phyloP scores from a whole-genome alignment of 2,113 vertebrate genomes.

The Jaculus jaculus region DNA sequence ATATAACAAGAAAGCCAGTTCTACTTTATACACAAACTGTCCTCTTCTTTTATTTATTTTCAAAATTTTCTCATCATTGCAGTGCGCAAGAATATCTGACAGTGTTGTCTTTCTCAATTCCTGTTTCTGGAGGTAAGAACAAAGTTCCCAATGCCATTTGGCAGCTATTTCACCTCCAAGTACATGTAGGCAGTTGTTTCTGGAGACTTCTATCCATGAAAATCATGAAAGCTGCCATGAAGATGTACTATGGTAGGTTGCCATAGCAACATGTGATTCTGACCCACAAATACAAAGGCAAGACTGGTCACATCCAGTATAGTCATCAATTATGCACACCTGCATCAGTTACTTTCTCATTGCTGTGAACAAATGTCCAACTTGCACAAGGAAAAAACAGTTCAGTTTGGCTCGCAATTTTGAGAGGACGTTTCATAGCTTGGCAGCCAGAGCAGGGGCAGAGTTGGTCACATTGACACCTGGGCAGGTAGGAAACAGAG shows the following conservation, averaged over 20 bases:
- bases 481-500: no score
- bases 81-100: not conserved
- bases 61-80: not conserved
- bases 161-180: not conserved
- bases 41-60: slow-evolving; percentile 6
- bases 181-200: slow-evolving; percentile 37
- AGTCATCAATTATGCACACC: slow-evolving; percentile 22
- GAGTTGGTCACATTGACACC: no score
- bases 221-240: not conserved
- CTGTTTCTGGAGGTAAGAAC: slow-evolving; percentile 14
- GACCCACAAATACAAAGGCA: slow-evolving; percentile 44
- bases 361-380: no score
- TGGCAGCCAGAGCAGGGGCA: no score
- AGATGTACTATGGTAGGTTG: slow-evolving; percentile 48
- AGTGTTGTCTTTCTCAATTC: not conserved
- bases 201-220: slow-evolving; percentile 41
- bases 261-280: slow-evolving; percentile 49
- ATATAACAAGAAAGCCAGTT: not conserved
- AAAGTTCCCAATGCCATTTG: not conserved
- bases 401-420: no score
- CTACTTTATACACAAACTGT: not conserved
- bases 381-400: no score
- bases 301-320: slow-evolving; percentile 41
- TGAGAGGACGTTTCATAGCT: no score
- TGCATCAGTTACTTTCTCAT: no score